These are phyloP conservation scores for Polyergus mexicanus DNA, from an alignment of 1,140 invertebrate species.

Conservation along the genomic window DNA sequence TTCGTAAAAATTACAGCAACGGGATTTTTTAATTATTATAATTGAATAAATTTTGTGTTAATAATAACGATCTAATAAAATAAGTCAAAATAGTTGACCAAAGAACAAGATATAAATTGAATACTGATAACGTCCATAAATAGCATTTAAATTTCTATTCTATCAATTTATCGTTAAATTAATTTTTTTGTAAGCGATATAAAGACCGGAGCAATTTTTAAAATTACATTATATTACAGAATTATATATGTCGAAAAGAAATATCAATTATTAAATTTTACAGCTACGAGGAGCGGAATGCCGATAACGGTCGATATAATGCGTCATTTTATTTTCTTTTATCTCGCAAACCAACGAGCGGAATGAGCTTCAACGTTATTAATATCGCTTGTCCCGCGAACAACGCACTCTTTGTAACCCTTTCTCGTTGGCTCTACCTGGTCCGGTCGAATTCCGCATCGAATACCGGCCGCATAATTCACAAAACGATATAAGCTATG, in stretches of 20 bases:
- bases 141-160: slow-evolving; percentile 6
- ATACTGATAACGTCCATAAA: not conserved
- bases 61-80: not conserved
- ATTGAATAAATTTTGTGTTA: not conserved
- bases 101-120: not conserved
- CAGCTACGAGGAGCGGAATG: slow-evolving; percentile 17
- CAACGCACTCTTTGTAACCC: slow-evolving; percentile 59
- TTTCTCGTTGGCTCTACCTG: slow-evolving; percentile 35
- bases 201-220: not conserved
- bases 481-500: slow-evolving; percentile 60
- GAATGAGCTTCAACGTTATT: slow-evolving; percentile 59
- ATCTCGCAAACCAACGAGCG: slow-evolving; percentile 44
- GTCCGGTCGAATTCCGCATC: slow-evolving; percentile 52
- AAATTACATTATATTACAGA: not conserved
- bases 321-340: slow-evolving; percentile 50
- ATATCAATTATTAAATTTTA: slow-evolving; percentile 36
- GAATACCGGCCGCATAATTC: slow-evolving; percentile 56
- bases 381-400: slow-evolving; percentile 58
- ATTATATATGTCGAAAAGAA: not conserved
- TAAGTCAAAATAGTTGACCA: not conserved
- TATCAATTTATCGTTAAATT: not conserved
- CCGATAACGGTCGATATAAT: slow-evolving; percentile 52
- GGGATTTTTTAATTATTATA: not conserved
- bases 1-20: not conserved
- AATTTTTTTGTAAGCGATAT: not conserved